Evolutionary conservation across 2,888 invertebrate species (phyloP).

Genomic region (Drosophila maculinotata): DNA sequence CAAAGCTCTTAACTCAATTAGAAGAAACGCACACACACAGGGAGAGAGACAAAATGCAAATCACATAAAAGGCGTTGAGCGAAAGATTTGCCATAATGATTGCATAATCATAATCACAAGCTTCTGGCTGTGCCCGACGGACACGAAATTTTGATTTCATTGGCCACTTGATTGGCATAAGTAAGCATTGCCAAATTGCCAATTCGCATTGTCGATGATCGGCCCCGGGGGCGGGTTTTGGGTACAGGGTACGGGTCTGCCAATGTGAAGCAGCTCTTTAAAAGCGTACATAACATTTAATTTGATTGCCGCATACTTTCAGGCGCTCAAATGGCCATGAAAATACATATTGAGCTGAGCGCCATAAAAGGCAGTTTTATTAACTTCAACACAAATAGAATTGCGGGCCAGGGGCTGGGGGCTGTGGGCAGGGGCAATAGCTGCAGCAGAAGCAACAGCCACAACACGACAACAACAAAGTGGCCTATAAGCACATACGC

Average conservation of each 20-base stretch:
- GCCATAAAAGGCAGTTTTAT: constrained; percentile 77
- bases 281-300: constrained; percentile 78
- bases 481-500: constrained; percentile 65
- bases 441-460: constrained; percentile 38
- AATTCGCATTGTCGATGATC: constrained; percentile 67
- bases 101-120: constrained; percentile 67
- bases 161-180: constrained; percentile 73
- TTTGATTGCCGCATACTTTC: constrained; percentile 76
- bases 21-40: constrained; percentile 24
- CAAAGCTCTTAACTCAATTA: constrained; percentile 69
- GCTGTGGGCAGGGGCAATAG: not conserved
- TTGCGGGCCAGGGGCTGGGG: constrained; percentile 1
- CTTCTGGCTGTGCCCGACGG: constrained; percentile 36
- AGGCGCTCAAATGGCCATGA: constrained; percentile 74
- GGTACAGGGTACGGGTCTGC: not conserved
- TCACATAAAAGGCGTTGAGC: constrained; percentile 35
- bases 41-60: constrained; percentile 46
- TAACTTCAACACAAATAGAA: constrained; percentile 70
- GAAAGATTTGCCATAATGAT: constrained; percentile 64
- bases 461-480: constrained; percentile 62
- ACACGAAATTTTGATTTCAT: constrained; percentile 69
- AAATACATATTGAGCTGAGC: constrained; percentile 74
- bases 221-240: constrained; percentile 24
- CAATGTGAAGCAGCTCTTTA: constrained; percentile 39
- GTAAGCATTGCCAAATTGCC: constrained; percentile 61